Percentiles rank a stretch among this genome's conserved stretches.
Evolutionary conservation across 2,888 invertebrate species (phyloP).

Genomic region (Imbricaverruca yamaguchii): DNA sequence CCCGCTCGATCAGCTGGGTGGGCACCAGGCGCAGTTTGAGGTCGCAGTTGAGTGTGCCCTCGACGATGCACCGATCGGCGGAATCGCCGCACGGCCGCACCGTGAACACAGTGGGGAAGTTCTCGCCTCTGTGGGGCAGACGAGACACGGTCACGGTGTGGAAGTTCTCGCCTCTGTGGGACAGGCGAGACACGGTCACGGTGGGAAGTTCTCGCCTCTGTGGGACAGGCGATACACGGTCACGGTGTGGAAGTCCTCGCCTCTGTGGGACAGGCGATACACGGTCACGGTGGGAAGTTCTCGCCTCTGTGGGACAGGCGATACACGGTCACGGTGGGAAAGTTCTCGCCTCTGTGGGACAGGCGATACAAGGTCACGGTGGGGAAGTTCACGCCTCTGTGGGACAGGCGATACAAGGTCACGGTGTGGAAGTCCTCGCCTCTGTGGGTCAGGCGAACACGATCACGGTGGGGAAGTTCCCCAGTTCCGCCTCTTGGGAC

Average conservation of each 20-base stretch:
- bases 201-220: neutral
- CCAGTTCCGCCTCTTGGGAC: too few relatives aligned
- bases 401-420: too few relatives aligned
- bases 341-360: too few relatives aligned
- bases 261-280: neutral
- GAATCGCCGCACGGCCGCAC: neutral
- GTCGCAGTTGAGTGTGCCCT: constrained; percentile 16
- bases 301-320: too few relatives aligned
- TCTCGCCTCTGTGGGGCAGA: neutral
- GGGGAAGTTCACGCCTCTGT: too few relatives aligned
- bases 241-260: neutral
- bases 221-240: neutral
- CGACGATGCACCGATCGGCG: neutral
- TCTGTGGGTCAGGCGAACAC: too few relatives aligned
- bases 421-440: too few relatives aligned
- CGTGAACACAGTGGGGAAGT: neutral
- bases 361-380: neutral
- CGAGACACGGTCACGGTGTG: neutral
- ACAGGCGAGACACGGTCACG: neutral
- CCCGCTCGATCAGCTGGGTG: neutral
- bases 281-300: too few relatives aligned
- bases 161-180: neutral
- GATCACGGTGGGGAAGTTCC: too few relatives aligned
- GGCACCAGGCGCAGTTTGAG: constrained; percentile 13
- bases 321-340: too few relatives aligned